Percentiles rank a stretch among this genome's conserved stretches.
phyloP scores from a whole-genome alignment of 2,797 vertebrate genomes.

The Anguilla anguilla region DNA sequence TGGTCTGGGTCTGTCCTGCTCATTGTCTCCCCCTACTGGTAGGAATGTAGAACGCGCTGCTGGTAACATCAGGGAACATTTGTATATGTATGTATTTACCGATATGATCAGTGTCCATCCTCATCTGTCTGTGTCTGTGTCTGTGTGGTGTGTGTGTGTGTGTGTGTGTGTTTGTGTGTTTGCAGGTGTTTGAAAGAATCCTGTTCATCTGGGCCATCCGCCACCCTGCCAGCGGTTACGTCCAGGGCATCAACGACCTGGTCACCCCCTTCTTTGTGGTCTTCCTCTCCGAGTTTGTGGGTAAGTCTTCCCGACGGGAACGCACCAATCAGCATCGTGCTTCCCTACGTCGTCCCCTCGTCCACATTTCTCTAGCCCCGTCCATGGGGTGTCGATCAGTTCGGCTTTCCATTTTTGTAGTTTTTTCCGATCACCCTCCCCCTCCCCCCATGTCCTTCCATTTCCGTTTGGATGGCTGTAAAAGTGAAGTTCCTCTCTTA shows the following conservation, averaged over 20 bases:
- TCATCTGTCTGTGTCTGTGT: conserved; percentile 1
- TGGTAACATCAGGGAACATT: not conserved
- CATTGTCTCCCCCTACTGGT: not conserved
- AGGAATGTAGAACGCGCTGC: not conserved
- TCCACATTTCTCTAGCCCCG: not conserved
- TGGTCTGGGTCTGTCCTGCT: not conserved
- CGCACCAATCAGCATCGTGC: not conserved
- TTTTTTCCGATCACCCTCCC: not conserved
- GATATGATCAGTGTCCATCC: not conserved
- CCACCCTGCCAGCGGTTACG: conserved; percentile 96
- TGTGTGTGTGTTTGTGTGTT: conserved; percentile 26
- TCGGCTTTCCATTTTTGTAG: not conserved
- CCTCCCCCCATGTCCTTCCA: no score
- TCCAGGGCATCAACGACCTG: conserved; percentile 98
- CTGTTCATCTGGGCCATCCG: conserved; percentile 99
- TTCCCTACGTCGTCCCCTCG: not conserved
- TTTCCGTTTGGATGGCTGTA: not conserved
- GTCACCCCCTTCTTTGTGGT: conserved; percentile 99
- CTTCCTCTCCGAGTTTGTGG: conserved; percentile 96
- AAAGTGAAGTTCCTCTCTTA: not conserved
- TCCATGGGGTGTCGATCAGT: not conserved
- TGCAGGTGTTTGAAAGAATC: conserved; percentile 96
- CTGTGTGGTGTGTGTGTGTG: conserved; percentile 3
- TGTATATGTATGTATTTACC: not conserved
- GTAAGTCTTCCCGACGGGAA: conserved; percentile 72